Evolutionary conservation across 1,140 invertebrate genomes (phyloP), one percentile per base, ranked within the genome.

Genomic region (Callitettix versicolor): DNA sequence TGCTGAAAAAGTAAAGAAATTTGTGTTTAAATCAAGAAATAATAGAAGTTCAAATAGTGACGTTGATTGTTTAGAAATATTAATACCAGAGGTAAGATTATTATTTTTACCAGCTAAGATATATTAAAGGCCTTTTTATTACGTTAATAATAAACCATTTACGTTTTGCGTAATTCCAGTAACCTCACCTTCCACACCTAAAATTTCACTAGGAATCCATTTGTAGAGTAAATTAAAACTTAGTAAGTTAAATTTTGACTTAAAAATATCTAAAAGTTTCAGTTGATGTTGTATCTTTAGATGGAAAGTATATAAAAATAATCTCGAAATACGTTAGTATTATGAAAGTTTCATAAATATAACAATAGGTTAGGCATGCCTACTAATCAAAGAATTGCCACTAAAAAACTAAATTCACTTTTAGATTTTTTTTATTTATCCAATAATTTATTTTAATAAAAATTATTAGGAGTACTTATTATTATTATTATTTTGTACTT

Each of bases 1-100:
- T 64, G 71, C 66, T 56, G 83, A 85, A 68, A 81, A 84, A 73
- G 78, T 87, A 65, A 85, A 86, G 73, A 86, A 84, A 67, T 88
- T 87, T 71, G 76, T 85, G 60, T 88, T 88, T 71, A 80, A 78
- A 42, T 82, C 82, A 24, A 79, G 78, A 64, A 75, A 73, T 63
- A 68, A 68, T 48, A 68, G 57, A 61, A 78, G 75, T 67, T 73
- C 72, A 22, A 74, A 76, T 63, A 72, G 72, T 58, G 68, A 76
- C 64, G 72, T 78, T 67, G 82, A 85, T 64, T 76, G 76, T 60
- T 68, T 90, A 54, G 85, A 88, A 70, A 79, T 90, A 52, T 78
- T 82, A 55, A 88, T 90, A 63, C 86, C 86, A 1, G 86, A 85
- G 75, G 81, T 82, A 71, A 61, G 56, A 20, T 41, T n/a, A 36